A percentile compares a stretch with the other conserved stretches of the same genome.
phyloP scores from a whole-genome alignment of 2,797 vertebrate species.

The Pipistrellus nathusii region DNA sequence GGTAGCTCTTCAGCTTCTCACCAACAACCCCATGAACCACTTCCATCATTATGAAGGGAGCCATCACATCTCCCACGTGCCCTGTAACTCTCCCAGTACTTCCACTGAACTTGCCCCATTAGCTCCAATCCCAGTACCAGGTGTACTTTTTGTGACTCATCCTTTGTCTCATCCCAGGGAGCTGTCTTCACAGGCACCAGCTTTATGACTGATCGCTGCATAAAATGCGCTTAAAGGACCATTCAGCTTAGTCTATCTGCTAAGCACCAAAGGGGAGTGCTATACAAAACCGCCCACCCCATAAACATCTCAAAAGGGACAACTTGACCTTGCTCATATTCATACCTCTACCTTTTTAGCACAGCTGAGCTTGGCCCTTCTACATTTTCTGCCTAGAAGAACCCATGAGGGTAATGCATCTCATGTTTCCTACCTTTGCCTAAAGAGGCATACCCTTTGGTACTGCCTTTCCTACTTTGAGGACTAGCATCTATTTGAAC shows the following conservation, averaged over 20 bases:
- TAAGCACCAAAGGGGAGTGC: background rate
- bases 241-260: background rate
- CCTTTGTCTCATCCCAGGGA: background rate
- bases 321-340: background rate
- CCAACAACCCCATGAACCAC: background rate
- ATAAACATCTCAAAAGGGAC: background rate
- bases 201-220: background rate
- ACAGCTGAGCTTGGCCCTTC: background rate
- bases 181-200: background rate
- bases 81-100: background rate
- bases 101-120: background rate
- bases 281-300: background rate
- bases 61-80: background rate
- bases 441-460: background rate
- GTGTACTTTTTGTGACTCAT: background rate
- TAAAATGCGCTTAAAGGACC: background rate
- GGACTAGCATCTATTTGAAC: background rate
- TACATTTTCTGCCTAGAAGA: slow-evolving; percentile 3
- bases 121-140: background rate
- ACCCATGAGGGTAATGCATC: background rate
- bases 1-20: background rate
- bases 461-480: background rate
- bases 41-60: background rate
- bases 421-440: background rate
- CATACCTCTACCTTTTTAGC: background rate